Evolutionary conservation across 2,888 invertebrate species (phyloP).

Genomic region (Agriopis leucophaearia): DNA sequence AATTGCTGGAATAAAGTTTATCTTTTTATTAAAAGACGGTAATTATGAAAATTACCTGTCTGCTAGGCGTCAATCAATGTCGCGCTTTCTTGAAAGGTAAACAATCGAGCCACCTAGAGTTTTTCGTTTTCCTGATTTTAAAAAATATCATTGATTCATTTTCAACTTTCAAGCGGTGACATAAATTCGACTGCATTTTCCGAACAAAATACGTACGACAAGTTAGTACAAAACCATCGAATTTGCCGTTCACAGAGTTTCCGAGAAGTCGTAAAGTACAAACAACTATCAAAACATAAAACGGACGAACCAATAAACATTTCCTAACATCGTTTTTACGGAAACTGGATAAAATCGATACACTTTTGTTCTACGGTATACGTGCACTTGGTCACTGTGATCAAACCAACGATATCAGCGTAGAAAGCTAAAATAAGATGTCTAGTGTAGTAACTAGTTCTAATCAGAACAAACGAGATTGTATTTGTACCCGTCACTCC

Average conservation of each 20-base stretch:
- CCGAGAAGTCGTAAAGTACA: conserved; percentile 20
- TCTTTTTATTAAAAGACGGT: too few relatives aligned
- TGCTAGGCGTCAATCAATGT: too few relatives aligned
- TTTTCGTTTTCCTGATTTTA: too few relatives aligned
- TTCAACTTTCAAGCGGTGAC: background rate
- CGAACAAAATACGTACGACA: background rate
- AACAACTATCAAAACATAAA: conserved; percentile 31
- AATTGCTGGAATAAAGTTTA: too few relatives aligned
- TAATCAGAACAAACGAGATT: too few relatives aligned
- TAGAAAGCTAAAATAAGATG: too few relatives aligned
- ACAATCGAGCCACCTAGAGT: too few relatives aligned
- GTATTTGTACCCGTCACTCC: too few relatives aligned
- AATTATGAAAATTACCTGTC: too few relatives aligned
- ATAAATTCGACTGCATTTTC: conserved; percentile 16
- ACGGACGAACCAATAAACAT: conserved; percentile 24
- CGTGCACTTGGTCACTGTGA: background rate
- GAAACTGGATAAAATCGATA: conserved; percentile 7
- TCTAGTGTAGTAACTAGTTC: too few relatives aligned
- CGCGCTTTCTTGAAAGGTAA: background rate
- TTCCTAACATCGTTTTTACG: conserved; percentile 9
- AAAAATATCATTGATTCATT: background rate
- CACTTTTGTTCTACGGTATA: conserved; percentile 6
- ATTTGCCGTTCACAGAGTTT: conserved; percentile 17
- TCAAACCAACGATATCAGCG: too few relatives aligned
- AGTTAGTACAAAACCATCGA: conserved; percentile 11